A percentile compares a stretch with the other conserved stretches of the same genome.
These are phyloP conservation scores for Fistularia commersonii DNA, from an alignment of 2,797 vertebrate genomes.

Conservation along the genomic window DNA sequence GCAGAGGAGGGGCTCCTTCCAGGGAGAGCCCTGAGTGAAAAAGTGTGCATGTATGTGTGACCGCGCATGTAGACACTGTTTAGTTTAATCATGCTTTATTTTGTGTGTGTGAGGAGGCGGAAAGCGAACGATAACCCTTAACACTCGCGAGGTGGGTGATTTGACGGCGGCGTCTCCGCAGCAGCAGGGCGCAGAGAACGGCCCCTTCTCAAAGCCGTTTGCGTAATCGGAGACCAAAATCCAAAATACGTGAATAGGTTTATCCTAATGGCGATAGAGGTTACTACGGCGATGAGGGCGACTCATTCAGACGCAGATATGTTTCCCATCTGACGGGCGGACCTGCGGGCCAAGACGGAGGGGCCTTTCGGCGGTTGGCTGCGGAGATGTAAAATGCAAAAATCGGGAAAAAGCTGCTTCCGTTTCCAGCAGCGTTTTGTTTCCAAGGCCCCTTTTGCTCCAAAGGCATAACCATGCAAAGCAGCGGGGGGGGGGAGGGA, in stretches of 20 bases:
- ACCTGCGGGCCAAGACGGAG: constrained; percentile 53
- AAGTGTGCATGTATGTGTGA: constrained; percentile 29
- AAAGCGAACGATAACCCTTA: constrained; percentile 9
- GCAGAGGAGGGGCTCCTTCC: constrained; percentile 29
- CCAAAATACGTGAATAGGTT: constrained; percentile 44
- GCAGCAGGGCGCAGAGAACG: no score
- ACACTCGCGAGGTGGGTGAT: not conserved
- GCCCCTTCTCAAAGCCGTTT: not conserved
- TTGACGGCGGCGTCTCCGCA: no score
- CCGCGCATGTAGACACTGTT: constrained; percentile 28
- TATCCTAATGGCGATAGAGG: constrained; percentile 26
- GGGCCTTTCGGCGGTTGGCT: constrained; percentile 57
- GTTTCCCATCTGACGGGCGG: constrained; percentile 43
- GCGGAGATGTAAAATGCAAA: constrained; percentile 59
- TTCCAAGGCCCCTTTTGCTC: constrained; percentile 55
- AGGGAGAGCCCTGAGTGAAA: constrained; percentile 27
- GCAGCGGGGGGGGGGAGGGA: constrained; percentile 15
- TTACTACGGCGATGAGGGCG: constrained; percentile 5
- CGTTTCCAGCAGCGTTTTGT: constrained; percentile 48
- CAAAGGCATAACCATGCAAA: constrained; percentile 54
- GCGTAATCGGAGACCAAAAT: constrained; percentile 13
- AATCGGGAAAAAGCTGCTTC: constrained; percentile 43
- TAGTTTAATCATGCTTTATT: constrained; percentile 25
- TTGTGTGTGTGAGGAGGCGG: constrained; percentile 33
- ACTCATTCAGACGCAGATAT: constrained; percentile 36